Percentiles rank a stretch among this genome's conserved stretches.
Conservation (phyloP, 2,797 vertebrate species). For the Acanthiza pusilla region DNA sequence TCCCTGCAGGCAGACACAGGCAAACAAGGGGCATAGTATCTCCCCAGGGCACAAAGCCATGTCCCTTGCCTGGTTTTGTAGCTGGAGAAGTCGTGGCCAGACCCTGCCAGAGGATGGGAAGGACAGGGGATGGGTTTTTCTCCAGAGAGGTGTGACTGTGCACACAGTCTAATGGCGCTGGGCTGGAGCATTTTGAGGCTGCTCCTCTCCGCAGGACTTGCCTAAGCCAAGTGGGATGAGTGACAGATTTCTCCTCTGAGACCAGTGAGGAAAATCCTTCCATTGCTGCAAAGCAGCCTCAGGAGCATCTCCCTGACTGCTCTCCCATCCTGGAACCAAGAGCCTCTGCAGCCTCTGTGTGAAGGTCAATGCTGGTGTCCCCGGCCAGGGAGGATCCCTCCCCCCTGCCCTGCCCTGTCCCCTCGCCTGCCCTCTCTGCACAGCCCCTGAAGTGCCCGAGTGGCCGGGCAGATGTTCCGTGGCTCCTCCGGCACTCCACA, state of each 20-base stretch:
- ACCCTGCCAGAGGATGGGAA: not conserved
- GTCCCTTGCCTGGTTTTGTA: not conserved
- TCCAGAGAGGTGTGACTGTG: not conserved
- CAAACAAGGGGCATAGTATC: not conserved
- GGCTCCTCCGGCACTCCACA: not conserved
- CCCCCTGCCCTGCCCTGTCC: not conserved
- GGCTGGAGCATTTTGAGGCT: not conserved
- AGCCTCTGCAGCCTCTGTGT: not conserved
- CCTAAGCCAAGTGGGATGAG: not conserved
- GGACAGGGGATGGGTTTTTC: not conserved
- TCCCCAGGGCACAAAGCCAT: not conserved
- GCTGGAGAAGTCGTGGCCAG: not conserved
- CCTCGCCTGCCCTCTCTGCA: not conserved
- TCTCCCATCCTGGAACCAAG: not conserved
- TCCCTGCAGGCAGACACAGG: not conserved
- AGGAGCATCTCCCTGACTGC: not conserved
- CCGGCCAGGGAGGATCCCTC: fast-evolving
- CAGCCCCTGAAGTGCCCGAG: fast-evolving
- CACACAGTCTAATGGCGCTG: not conserved
- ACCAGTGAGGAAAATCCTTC: not conserved
- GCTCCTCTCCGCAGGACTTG: not conserved
- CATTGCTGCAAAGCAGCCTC: not conserved
- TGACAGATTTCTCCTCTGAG: not conserved
- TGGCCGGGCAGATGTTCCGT: not conserved
- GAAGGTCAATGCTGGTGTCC: not conserved